These are phyloP conservation scores for Drosophila falleni DNA, from an alignment of 2,888 invertebrate species.

Conservation along the genomic window DNA sequence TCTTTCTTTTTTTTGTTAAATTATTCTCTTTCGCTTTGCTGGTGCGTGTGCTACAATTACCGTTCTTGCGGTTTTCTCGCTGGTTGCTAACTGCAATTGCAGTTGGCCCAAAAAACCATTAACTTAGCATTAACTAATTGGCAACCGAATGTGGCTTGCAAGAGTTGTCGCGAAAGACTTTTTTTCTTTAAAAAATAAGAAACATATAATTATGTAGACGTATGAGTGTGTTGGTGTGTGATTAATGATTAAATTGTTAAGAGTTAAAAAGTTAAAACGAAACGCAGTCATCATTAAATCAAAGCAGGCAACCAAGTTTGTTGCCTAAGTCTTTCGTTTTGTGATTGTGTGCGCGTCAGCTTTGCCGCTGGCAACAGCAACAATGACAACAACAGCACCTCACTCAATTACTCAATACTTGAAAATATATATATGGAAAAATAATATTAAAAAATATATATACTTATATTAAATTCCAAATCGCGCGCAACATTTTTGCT, in stretches of 20 bases:
- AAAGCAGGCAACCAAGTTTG: conserved; percentile 64
- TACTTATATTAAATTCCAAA: conserved; percentile 55
- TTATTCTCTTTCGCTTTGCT: conserved; percentile 24
- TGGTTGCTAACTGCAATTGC: conserved; percentile 61
- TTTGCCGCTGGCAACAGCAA: conserved; percentile 40
- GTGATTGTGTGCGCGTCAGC: conserved; percentile 28
- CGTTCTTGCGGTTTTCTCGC: conserved; percentile 63
- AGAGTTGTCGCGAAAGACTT: conserved; percentile 33
- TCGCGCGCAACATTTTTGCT: conserved; percentile 44
- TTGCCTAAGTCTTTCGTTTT: conserved; percentile 80
- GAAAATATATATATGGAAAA: conserved; percentile 42
- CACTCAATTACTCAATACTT: conserved; percentile 72
- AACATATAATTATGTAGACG: conserved; percentile 41
- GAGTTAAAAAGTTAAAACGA: conserved; percentile 43
- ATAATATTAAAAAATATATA: conserved; percentile 31
- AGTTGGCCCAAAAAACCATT: conserved; percentile 43
- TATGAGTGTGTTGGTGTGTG: conserved; percentile 41
- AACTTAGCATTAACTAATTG: conserved; percentile 39
- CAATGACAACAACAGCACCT: conserved; percentile 35
- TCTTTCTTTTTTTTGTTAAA: conserved; percentile 10
- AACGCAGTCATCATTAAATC: conserved; percentile 71
- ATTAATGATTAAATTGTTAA: conserved; percentile 66
- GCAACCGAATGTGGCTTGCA: conserved; percentile 21
- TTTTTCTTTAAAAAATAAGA: conserved; percentile 10
- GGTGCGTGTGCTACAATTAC: conserved; percentile 71